A percentile compares a stretch with the other conserved stretches of the same genome.
Conservation (phyloP, 2,113 vertebrate genomes). For the Cyanoderma ruficeps region DNA sequence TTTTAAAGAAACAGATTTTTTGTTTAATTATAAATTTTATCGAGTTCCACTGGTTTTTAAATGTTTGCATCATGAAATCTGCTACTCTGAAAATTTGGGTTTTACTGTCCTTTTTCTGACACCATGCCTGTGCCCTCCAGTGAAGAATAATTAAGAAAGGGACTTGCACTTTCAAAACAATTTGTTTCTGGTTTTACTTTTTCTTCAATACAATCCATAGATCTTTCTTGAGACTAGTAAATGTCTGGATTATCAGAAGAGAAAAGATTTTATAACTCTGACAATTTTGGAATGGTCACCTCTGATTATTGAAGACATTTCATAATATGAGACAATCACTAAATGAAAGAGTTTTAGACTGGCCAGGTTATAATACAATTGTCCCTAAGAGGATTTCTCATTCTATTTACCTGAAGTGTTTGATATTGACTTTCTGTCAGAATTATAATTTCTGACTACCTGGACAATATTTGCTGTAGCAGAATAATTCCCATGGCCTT, state of each 20-base stretch:
- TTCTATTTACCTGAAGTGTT: neutral
- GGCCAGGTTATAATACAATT: neutral
- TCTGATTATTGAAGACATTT: neutral
- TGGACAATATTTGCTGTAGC: neutral
- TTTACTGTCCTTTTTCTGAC: neutral
- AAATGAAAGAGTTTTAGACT: neutral
- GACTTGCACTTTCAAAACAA: neutral
- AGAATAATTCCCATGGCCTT: neutral
- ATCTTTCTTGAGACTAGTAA: neutral
- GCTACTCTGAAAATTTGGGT: neutral
- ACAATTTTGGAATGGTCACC: neutral
- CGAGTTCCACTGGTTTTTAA: neutral
- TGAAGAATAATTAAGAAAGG: neutral
- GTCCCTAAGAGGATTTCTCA: neutral
- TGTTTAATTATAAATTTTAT: neutral
- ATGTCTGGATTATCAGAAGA: neutral
- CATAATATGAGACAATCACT: neutral
- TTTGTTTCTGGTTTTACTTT: neutral
- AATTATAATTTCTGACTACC: neutral
- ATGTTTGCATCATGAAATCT: neutral
- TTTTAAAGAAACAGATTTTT: neutral
- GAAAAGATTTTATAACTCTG: neutral
- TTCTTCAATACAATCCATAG: neutral
- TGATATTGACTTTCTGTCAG: conserved; percentile 37
- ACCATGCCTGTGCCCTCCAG: fast-evolving